Evolutionary conservation across 2,888 invertebrate genomes (phyloP), one percentile per base, ranked within the genome.

Genomic region (Norana najaformis): DNA sequence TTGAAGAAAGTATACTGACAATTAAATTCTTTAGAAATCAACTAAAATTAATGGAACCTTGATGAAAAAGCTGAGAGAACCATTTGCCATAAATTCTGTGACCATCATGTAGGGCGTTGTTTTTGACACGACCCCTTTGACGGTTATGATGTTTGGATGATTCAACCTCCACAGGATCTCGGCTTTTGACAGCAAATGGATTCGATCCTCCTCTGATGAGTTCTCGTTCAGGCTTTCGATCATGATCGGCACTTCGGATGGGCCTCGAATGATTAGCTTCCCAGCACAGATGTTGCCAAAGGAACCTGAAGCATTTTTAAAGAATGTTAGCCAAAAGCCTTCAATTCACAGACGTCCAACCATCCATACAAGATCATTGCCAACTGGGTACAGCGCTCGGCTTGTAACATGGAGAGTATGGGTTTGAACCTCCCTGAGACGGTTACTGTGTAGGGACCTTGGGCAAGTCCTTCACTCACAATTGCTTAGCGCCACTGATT

Each of bases 101-200:
- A 99, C 98, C 92, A 99, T 99, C 99, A 99, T 99, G 91, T 99
- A 98, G 23, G 99, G 99, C 95, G 98, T 98, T 93, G 95, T 95
- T 95, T 98, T 98, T 35, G 99, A 99, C 90, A 99, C 99, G 88
- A 99, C 99, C 83, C 99, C 99, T 96, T 99, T 98, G 89, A 99
- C 96, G 95, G 98, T 98, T 95, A 99, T 99, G 90, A 99, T 99
- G 96, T 99, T 99, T 3, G 98, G 98, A 95, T 99, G 99, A 95
- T 99, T 98, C 95, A 99, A 99, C 95, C 99, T 99, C 37, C 99
- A 99, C 99, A 99, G 99, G 94, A 99, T 99, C 89, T 98, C 98
- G 35, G 99, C 99, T 95, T 99, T 99, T 2, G 99, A 98, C 90
- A 99, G 96, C 95, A 99, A 99, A 95, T 99, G 99, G 94, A 98